A percentile compares a stretch with the other conserved stretches of the same genome.
phyloP scores from a whole-genome alignment of 2,888 invertebrate species.

The Synanthedon formicaeformis region DNA sequence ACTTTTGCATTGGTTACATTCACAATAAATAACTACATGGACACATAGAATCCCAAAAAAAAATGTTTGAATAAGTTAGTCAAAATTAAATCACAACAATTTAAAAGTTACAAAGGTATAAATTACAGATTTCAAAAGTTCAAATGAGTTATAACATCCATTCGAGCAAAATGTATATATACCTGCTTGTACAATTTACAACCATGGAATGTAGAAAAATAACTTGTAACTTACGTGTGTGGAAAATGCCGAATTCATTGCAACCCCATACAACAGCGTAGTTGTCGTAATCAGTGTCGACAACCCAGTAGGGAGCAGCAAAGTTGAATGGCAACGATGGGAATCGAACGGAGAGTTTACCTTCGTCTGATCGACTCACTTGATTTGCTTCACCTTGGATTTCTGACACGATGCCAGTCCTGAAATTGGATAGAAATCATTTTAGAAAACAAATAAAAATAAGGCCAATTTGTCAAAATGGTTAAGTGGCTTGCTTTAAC shows the following conservation, averaged over 20 bases:
- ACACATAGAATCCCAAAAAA: too few relatives aligned
- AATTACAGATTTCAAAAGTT: too few relatives aligned
- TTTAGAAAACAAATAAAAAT: too few relatives aligned
- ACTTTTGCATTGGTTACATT: too few relatives aligned
- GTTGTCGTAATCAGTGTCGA: slow-evolving; percentile 80
- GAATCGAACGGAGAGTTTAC: slow-evolving; percentile 73
- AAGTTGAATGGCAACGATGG: slow-evolving; percentile 71
- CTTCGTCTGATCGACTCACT: slow-evolving; percentile 62
- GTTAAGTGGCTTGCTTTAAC: too few relatives aligned
- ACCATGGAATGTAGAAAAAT: neutral
- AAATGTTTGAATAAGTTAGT: too few relatives aligned
- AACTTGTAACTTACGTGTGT: slow-evolving; percentile 50
- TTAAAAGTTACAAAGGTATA: too few relatives aligned
- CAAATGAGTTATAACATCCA: neutral
- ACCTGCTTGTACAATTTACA: too few relatives aligned
- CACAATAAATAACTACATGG: too few relatives aligned
- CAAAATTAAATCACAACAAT: too few relatives aligned
- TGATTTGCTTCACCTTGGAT: slow-evolving; percentile 71
- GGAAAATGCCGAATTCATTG: slow-evolving; percentile 60
- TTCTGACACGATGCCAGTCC: slow-evolving; percentile 65
- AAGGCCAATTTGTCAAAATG: too few relatives aligned
- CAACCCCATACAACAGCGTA: slow-evolving; percentile 80
- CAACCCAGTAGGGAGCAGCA: slow-evolving; percentile 66
- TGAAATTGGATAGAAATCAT: slow-evolving; percentile 21
- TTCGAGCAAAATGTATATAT: too few relatives aligned